Conservation (phyloP, 2,113 vertebrate species). For the Misgurnus mizolepis region DNA sequence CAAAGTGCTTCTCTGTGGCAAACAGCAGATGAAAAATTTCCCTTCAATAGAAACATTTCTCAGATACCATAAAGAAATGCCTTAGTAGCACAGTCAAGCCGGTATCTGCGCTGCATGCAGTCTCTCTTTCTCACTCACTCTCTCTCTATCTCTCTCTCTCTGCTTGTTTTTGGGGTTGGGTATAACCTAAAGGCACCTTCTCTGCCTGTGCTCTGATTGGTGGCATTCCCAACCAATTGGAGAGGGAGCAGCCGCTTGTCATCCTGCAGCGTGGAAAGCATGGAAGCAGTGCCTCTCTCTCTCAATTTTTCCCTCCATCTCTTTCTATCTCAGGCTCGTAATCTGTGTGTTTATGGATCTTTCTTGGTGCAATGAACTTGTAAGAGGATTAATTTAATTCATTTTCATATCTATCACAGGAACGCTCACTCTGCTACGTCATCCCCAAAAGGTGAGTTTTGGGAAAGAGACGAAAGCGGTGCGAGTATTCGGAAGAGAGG, state of each 20-base stretch:
- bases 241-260: conserved; percentile 72
- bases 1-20: conserved; percentile 65
- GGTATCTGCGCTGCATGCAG: conserved; percentile 56
- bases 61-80: conserved; percentile 56
- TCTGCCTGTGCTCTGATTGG: conserved; percentile 78
- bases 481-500: conserved; percentile 56
- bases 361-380: conserved; percentile 67
- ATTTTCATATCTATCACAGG: conserved; percentile 53
- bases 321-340: conserved; percentile 50
- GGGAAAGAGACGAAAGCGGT: conserved; percentile 17
- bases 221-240: conserved; percentile 72
- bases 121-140: conserved; percentile 54
- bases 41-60: conserved; percentile 63
- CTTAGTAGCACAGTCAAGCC: conserved; percentile 61
- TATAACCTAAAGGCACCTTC: conserved; percentile 84
- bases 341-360: conserved; percentile 47
- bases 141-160: conserved; percentile 49
- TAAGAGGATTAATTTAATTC: conserved; percentile 68
- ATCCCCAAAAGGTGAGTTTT: conserved; percentile 55
- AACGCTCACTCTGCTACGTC: conserved; percentile 41
- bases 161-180: conserved; percentile 77
- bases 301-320: conserved; percentile 42
- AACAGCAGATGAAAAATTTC: conserved; percentile 67
- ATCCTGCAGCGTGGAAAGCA: conserved; percentile 79
- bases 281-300: conserved; percentile 66